Conservation (phyloP, 2,113 vertebrate genomes). For the Parus major region DNA sequence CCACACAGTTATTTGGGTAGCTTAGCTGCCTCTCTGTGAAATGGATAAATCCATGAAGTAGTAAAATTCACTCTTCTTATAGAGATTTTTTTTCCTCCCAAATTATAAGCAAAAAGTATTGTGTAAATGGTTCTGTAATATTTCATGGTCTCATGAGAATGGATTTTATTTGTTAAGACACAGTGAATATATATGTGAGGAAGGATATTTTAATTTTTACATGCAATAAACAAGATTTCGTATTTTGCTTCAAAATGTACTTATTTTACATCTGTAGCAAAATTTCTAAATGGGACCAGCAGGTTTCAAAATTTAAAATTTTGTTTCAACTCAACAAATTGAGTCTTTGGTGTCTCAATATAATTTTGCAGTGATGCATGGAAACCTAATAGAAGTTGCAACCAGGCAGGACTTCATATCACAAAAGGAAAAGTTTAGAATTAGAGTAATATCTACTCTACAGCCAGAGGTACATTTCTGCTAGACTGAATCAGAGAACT, state of each 20-base stretch:
- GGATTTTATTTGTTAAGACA: not conserved
- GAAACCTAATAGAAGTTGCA: not conserved
- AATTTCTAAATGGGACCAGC: not conserved
- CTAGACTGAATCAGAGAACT: not conserved
- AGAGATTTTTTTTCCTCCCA: not conserved
- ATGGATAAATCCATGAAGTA: not conserved
- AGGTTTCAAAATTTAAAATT: not conserved
- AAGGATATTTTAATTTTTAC: not conserved
- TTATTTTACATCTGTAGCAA: not conserved
- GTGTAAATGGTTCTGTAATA: not conserved
- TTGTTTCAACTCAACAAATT: not conserved
- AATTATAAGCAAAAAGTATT: not conserved
- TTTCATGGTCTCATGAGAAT: not conserved
- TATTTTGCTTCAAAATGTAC: not conserved
- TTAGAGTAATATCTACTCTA: not conserved
- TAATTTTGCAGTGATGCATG: not conserved
- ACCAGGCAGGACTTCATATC: not conserved
- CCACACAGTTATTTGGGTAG: not conserved
- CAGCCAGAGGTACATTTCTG: not conserved
- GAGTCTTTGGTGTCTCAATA: not conserved
- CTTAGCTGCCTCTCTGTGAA: not conserved
- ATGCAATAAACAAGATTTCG: not conserved
- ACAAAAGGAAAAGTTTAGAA: not conserved
- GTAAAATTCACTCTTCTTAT: not conserved
- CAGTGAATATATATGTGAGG: not conserved